Percentiles rank a stretch among this genome's conserved stretches.
Evolutionary conservation across 1,140 invertebrate species (phyloP).

Genomic region (Neotoxoptera formosana): DNA sequence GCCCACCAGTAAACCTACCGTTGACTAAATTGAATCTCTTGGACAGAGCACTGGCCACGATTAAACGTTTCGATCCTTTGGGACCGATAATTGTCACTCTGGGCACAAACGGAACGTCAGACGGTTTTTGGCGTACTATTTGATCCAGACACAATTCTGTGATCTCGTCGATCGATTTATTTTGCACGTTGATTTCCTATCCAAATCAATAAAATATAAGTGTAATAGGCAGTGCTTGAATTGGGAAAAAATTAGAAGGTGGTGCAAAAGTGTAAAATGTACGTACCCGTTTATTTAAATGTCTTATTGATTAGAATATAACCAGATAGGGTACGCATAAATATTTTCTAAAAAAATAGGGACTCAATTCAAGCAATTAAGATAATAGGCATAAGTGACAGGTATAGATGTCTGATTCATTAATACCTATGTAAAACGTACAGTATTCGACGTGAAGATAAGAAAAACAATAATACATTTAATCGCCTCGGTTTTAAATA

Average conservation of each 20-base stretch:
- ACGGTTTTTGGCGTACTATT: not conserved
- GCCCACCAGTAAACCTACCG: not conserved
- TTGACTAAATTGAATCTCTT: constrained; percentile 21
- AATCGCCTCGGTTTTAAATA: too few relatives aligned
- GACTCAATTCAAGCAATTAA: too few relatives aligned
- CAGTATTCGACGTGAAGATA: too few relatives aligned
- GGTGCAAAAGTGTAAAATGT: too few relatives aligned
- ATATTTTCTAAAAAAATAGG: too few relatives aligned
- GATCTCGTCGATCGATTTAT: not conserved
- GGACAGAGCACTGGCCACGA: not conserved
- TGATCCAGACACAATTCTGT: constrained; percentile 6
- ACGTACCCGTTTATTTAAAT: too few relatives aligned
- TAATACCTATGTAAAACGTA: too few relatives aligned
- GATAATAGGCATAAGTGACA: too few relatives aligned
- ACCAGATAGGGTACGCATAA: too few relatives aligned
- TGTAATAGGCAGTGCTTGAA: not conserved
- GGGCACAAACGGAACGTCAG: not conserved
- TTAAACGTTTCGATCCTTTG: not conserved
- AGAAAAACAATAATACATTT: too few relatives aligned
- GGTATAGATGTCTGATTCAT: not conserved
- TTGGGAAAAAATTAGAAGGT: too few relatives aligned
- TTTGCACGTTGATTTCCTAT: not conserved
- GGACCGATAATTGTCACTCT: not conserved
- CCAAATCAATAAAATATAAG: not conserved
- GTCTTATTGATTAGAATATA: too few relatives aligned